Evolutionary conservation across 2,797 vertebrate species (phyloP), one percentile per base, ranked within the genome.

Genomic region (Danio tinwini): DNA sequence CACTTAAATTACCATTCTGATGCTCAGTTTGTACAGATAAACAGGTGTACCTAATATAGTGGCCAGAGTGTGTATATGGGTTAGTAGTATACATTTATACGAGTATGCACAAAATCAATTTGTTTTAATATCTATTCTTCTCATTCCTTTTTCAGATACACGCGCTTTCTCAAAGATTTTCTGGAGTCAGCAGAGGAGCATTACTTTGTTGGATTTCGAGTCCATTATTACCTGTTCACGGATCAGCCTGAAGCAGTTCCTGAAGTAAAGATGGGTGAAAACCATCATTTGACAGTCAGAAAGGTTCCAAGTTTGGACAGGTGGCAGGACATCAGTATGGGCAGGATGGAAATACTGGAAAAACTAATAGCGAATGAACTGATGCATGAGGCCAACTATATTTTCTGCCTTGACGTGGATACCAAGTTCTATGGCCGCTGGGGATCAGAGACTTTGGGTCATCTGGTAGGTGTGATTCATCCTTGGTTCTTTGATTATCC

Each of bases 321-420:
- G 69, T 95, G 95, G 94, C 93, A 95, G 83, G 93, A 94, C 85
- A 90, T 94, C 78, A 92, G 92, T 5, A 83, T 86, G 71, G 76
- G 85, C 5, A 83, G 93, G 79, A 94, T 94, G 94, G 90, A 93
- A 81, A 53, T 87, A 0, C 86, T 95, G 76, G 93, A 83, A 86
- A 78, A 0, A 17, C 88, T 91, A 85, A 90, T 94, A 0, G 88
- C 90, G 5, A 2, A 74, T 19, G 21, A 0, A 1, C 84, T 91
- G 0, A 81, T 14, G 0, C 0, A 0, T 0, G 39, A 88, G 6
- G 80, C 78, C 0, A 82, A 92, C 42, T 94, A 85, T 83, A 84
- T 92, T 62, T 92, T 91, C 82, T 90, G 89, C 58, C 84, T 91
- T 17, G 91, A 92, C 0, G 90, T 91, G 0, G 91, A 92, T 83